Conservation (phyloP, 1,140 invertebrate genomes). For the Ridgeia piscesae region DNA sequence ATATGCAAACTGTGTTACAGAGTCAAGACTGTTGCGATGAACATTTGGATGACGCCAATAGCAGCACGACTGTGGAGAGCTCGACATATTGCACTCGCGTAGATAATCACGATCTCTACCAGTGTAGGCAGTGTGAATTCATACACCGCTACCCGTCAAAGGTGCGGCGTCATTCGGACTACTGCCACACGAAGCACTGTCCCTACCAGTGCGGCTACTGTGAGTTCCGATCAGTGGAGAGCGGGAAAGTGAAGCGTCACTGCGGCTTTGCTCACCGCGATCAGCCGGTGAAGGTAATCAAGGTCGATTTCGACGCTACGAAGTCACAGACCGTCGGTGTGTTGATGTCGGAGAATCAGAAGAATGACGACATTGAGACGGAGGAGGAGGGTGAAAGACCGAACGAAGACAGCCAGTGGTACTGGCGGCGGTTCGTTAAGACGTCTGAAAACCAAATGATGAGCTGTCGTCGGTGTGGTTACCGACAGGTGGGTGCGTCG, state of each 20-base stretch:
- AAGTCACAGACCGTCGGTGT: neutral
- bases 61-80: slow-evolving; percentile 3
- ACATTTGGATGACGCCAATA: neutral
- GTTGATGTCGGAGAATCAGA: neutral
- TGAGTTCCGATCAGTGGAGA: slow-evolving; percentile 20
- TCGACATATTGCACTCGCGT: slow-evolving; percentile 23
- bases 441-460: slow-evolving; percentile 8
- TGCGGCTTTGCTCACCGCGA: slow-evolving; percentile 17
- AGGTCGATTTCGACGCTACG: slow-evolving; percentile 18
- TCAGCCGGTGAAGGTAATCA: neutral
- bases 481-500: slow-evolving; percentile 25
- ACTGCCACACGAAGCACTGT: slow-evolving; percentile 13
- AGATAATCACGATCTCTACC: slow-evolving; percentile 22
- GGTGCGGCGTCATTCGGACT: slow-evolving; percentile 22
- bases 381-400: neutral
- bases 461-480: slow-evolving; percentile 27
- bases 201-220: slow-evolving; percentile 29
- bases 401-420: slow-evolving; percentile 12
- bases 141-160: slow-evolving; percentile 23
- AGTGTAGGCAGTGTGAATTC: slow-evolving; percentile 28
- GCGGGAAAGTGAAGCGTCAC: slow-evolving; percentile 24
- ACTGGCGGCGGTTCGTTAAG: slow-evolving; percentile 18
- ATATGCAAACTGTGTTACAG: neutral
- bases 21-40: slow-evolving; percentile 2
- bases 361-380: neutral